A percentile compares a stretch with the other conserved stretches of the same genome.
These are phyloP conservation scores for Sinopyrophorus schimmeli DNA, from an alignment of 2,888 invertebrate genomes.

Conservation along the genomic window DNA sequence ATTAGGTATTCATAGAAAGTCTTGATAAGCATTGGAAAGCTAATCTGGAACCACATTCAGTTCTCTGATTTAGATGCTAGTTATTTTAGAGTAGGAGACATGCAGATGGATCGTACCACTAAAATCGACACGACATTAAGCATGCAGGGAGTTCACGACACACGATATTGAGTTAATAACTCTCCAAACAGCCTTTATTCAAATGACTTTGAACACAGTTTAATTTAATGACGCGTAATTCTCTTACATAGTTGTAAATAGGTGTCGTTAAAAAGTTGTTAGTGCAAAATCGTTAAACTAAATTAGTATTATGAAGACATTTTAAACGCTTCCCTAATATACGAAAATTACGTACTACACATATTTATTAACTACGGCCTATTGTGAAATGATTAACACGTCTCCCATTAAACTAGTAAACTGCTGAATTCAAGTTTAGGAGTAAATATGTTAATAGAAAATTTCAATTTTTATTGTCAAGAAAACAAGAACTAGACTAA, in stretches of 20 bases:
- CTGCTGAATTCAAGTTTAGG: too few relatives aligned
- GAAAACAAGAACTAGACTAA: slow-evolving; percentile 2
- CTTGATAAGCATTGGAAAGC: slow-evolving; percentile 14
- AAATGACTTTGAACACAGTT: slow-evolving; percentile 28
- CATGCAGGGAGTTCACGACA: slow-evolving; percentile 24
- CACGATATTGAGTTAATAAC: slow-evolving; percentile 29
- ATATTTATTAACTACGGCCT: too few relatives aligned
- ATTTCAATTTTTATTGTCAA: too few relatives aligned
- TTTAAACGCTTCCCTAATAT: not conserved
- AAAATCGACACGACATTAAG: slow-evolving; percentile 24
- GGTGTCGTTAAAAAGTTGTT: slow-evolving; percentile 23
- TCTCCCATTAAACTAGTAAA: too few relatives aligned
- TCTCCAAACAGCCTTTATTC: slow-evolving; percentile 26
- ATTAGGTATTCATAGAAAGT: slow-evolving; percentile 31
- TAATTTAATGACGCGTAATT: slow-evolving; percentile 30
- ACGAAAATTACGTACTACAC: too few relatives aligned
- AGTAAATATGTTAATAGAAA: too few relatives aligned
- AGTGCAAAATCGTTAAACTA: slow-evolving; percentile 5
- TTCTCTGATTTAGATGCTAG: slow-evolving; percentile 20
- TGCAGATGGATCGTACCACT: slow-evolving; percentile 13
- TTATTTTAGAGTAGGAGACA: slow-evolving; percentile 17
- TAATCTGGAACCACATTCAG: slow-evolving; percentile 20
- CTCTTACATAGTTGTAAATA: slow-evolving; percentile 27
- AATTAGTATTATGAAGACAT: slow-evolving; percentile 8
- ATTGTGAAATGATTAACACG: too few relatives aligned